A percentile compares a stretch with the other conserved stretches of the same genome.
Evolutionary conservation across 1,140 invertebrate species (phyloP).

Genomic region (Orius insidiosus): DNA sequence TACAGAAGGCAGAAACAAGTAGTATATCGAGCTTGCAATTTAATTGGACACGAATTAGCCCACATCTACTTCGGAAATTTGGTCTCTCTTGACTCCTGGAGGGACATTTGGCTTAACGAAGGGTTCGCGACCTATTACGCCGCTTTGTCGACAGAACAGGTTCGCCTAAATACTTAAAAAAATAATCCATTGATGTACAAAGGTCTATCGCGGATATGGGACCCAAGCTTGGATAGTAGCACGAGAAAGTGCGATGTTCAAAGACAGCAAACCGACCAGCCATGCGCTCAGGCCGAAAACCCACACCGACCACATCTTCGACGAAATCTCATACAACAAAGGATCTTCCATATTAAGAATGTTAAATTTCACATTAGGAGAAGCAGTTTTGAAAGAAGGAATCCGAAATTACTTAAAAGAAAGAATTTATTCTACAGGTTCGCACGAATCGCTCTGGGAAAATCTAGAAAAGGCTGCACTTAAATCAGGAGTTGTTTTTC

Average conservation of each 20-base stretch:
- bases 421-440: slow-evolving; percentile 16
- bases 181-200: too few relatives aligned
- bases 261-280: not conserved
- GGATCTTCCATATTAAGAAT: slow-evolving; percentile 45
- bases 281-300: slow-evolving; percentile 5
- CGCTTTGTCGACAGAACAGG: slow-evolving; percentile 13
- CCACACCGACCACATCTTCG: not conserved
- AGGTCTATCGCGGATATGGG: slow-evolving; percentile 5
- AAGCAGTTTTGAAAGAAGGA: slow-evolving; percentile 46
- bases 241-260: slow-evolving; percentile 1
- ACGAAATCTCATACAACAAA: slow-evolving; percentile 11
- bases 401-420: slow-evolving; percentile 37
- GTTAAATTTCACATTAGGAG: slow-evolving; percentile 57
- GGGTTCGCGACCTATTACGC: slow-evolving; percentile 34
- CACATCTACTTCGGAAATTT: slow-evolving; percentile 34
- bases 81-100: slow-evolving; percentile 27
- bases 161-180: slow-evolving; percentile 6
- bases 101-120: slow-evolving; percentile 37
- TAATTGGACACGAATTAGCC: slow-evolving; percentile 34
- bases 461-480: slow-evolving; percentile 8
- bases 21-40: slow-evolving; percentile 21
- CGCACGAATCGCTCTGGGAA: slow-evolving; percentile 14
- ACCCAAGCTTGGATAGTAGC: slow-evolving; percentile 2
- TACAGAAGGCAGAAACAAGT: slow-evolving; percentile 20
- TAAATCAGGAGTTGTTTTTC: not conserved